Percentiles rank a stretch among this genome's conserved stretches.
Conservation (phyloP, 2,888 invertebrate genomes). For the Agrochola macilenta region DNA sequence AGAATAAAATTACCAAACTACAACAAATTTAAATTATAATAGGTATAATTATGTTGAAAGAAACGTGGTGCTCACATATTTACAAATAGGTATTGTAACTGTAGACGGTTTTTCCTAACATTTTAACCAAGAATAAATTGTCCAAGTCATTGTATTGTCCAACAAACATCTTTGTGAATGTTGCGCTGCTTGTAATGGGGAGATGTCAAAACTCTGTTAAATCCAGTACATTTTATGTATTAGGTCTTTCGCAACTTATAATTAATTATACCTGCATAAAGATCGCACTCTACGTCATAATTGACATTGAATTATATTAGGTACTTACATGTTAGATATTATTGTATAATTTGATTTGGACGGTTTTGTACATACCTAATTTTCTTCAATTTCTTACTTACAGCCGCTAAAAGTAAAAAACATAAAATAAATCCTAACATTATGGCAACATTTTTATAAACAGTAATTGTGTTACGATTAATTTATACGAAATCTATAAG, state of each 20-base stretch:
- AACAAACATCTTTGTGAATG: background rate
- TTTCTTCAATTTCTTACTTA: background rate
- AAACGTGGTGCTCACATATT: background rate
- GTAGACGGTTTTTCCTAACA: background rate
- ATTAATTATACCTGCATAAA: too few species aligned
- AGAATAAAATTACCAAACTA: too few species aligned
- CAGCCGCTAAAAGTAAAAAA: background rate
- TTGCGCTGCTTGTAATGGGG: background rate
- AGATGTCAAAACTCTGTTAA: background rate
- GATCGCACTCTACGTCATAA: background rate
- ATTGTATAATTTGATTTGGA: background rate
- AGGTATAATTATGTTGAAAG: background rate
- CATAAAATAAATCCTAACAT: background rate
- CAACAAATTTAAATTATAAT: too few species aligned
- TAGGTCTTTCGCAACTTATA: background rate
- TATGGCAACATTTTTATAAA: background rate
- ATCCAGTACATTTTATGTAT: background rate
- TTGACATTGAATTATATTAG: too few species aligned
- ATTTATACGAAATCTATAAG: slow-evolving; percentile 66
- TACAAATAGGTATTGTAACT: background rate
- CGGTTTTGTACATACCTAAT: background rate
- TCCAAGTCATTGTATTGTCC: background rate
- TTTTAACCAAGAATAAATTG: background rate
- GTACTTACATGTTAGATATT: too few species aligned
- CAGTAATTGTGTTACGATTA: slow-evolving; percentile 12